A percentile compares a stretch with the other conserved stretches of the same genome.
phyloP scores from a whole-genome alignment of 2,797 vertebrate species.

The Neosilurus mollespiculum region DNA sequence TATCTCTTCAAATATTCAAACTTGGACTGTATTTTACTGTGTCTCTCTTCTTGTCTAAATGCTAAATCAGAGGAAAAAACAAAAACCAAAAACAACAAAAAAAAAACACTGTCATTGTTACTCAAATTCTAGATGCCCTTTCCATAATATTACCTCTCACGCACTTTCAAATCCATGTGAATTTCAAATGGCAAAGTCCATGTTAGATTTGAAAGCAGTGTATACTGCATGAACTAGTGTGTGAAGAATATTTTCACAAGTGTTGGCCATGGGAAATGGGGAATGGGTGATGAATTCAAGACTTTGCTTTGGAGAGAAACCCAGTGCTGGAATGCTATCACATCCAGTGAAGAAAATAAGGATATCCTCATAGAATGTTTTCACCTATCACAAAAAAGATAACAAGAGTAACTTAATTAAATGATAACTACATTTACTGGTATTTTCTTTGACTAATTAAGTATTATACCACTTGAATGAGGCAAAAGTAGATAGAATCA shows the following conservation, averaged over 20 bases:
- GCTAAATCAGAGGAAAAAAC: too few species aligned
- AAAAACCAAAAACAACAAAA: background rate
- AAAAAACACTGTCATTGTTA: too few species aligned
- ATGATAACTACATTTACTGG: conserved; percentile 1
- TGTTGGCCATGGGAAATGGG: conserved; percentile 26
- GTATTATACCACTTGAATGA: background rate
- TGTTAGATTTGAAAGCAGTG: conserved; percentile 32
- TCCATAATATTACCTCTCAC: background rate
- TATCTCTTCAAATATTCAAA: too few species aligned
- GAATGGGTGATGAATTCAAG: conserved; percentile 36
- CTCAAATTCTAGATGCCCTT: background rate
- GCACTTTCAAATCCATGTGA: conserved; percentile 37
- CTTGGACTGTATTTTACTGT: too few species aligned
- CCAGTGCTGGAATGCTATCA: conserved; percentile 40
- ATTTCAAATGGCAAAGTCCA: conserved; percentile 32
- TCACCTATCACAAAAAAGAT: conserved; percentile 40
- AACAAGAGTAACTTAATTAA: conserved; percentile 20
- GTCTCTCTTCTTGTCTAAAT: too few species aligned
- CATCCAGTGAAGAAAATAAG: conserved; percentile 42
- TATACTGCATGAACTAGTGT: conserved; percentile 28
- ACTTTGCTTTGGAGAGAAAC: conserved; percentile 35
- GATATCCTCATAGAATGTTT: conserved; percentile 26
- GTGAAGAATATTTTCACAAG: conserved; percentile 22
- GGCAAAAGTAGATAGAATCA: background rate
- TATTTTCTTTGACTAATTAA: background rate